A percentile compares a stretch with the other conserved stretches of the same genome.
phyloP scores from a whole-genome alignment of 1,140 invertebrate genomes.

The Drosophila kikkawai region DNA sequence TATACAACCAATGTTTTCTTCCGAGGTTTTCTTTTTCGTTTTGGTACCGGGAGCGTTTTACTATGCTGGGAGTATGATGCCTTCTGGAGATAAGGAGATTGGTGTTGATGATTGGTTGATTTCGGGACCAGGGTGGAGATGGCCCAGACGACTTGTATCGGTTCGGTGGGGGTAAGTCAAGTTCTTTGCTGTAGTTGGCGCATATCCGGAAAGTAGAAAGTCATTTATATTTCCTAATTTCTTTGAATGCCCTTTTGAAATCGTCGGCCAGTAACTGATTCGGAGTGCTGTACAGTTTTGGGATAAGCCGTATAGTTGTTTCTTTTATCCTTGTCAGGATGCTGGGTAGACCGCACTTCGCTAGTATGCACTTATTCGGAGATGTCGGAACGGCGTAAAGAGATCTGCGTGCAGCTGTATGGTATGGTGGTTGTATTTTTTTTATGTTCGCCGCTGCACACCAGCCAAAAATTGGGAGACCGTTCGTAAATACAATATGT shows the following conservation, averaged over 20 bases:
- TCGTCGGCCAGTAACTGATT: constrained; percentile 3
- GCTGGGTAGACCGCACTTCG: neutral
- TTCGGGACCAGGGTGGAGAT: neutral
- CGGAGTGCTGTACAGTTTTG: constrained; percentile 1
- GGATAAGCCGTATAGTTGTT: no score
- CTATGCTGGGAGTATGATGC: neutral
- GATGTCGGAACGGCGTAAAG: constrained; percentile 2
- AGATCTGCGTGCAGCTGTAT: neutral
- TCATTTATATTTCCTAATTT: neutral
- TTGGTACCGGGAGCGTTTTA: neutral
- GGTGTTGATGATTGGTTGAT: neutral
- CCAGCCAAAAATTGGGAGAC: neutral
- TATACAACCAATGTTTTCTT: neutral
- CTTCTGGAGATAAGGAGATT: neutral
- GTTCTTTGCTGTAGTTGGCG: neutral
- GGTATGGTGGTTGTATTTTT: constrained; percentile 5
- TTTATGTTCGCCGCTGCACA: neutral
- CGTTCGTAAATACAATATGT: no score
- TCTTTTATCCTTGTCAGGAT: neutral
- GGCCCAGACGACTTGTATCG: neutral
- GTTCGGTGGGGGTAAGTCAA: neutral
- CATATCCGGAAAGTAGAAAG: constrained; percentile 4
- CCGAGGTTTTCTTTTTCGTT: neutral
- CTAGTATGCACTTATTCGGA: neutral
- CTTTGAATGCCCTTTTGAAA: neutral